Evolutionary conservation across 2,113 vertebrate species (phyloP).

Genomic region (Guaruba guarouba): DNA sequence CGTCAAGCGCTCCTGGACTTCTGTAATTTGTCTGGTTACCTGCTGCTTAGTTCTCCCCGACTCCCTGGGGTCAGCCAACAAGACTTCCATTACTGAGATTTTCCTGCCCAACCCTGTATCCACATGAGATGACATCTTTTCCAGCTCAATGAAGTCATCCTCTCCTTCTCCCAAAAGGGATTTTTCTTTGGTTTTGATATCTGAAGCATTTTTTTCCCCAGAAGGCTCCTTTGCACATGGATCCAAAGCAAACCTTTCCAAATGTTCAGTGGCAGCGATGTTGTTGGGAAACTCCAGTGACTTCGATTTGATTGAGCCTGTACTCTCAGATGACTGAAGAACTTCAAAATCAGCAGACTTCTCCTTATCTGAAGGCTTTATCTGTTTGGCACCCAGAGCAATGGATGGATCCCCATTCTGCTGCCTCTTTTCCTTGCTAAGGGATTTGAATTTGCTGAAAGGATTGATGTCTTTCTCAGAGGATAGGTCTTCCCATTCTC

Average conservation of each 20-base stretch:
- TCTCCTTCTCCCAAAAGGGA: constrained; percentile 37
- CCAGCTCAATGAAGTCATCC: constrained; percentile 68
- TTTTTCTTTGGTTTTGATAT: constrained; percentile 73
- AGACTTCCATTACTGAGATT: constrained; percentile 44
- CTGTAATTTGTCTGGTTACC: constrained; percentile 31
- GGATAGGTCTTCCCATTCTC: constrained; percentile 96
- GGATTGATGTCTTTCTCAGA: constrained; percentile 94
- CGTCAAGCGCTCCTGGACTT: constrained; percentile 54
- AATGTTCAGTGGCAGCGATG: background rate
- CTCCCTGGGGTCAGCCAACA: constrained; percentile 32
- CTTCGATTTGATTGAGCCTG: constrained; percentile 30
- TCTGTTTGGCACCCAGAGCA: constrained; percentile 2
- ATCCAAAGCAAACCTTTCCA: background rate
- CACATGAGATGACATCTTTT: constrained; percentile 46
- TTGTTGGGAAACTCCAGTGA: constrained; percentile 36
- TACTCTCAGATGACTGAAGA: constrained; percentile 43
- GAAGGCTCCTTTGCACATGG: constrained; percentile 26
- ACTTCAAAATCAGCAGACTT: constrained; percentile 60
- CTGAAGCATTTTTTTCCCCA: background rate
- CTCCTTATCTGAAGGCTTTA: constrained; percentile 41
- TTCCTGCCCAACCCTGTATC: constrained; percentile 44
- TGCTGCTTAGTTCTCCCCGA: constrained; percentile 52
- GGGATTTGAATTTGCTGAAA: constrained; percentile 92
- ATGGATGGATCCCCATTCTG: constrained; percentile 57
- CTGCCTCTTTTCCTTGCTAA: constrained; percentile 81